Percentiles rank a stretch among this genome's conserved stretches.
Evolutionary conservation across 1,140 invertebrate species (phyloP).

Genomic region (Brachionus calyciflorus): DNA sequence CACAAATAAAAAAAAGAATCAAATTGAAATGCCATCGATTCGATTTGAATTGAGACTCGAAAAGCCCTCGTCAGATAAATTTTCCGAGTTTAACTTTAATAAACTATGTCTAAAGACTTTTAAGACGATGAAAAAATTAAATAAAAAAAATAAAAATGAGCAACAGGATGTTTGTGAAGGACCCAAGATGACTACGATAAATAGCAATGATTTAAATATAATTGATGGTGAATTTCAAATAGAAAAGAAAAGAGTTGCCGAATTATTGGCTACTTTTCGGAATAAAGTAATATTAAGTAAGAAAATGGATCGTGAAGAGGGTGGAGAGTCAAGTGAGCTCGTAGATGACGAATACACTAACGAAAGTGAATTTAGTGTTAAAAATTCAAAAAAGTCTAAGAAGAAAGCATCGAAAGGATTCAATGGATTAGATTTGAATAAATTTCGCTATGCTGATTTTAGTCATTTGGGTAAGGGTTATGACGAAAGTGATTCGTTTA

Average conservation of each 20-base stretch:
- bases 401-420: not conserved
- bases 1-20: conserved; percentile 23
- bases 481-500: conserved; percentile 43
- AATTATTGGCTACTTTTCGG: conserved; percentile 27
- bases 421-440: conserved; percentile 8
- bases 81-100: conserved; percentile 32
- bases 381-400: not conserved
- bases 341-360: conserved; percentile 3
- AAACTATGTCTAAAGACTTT: conserved; percentile 3
- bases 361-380: not conserved
- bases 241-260: conserved; percentile 2
- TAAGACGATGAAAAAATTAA: not conserved
- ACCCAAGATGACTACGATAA: not conserved
- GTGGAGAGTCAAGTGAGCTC: not conserved
- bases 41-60: conserved; percentile 26
- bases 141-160: not conserved
- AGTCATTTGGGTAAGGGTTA: conserved; percentile 32
- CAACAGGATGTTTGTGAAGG: not conserved
- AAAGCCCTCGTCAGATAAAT: conserved; percentile 24
- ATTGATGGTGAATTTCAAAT: conserved; percentile 23
- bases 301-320: conserved; percentile 35
- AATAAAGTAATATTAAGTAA: conserved; percentile 36
- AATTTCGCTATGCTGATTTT: conserved; percentile 16
- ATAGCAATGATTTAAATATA: not conserved
- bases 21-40: conserved; percentile 24